phyloP scores from a whole-genome alignment of 1,140 invertebrate species.

The Riptortus pedestris region DNA sequence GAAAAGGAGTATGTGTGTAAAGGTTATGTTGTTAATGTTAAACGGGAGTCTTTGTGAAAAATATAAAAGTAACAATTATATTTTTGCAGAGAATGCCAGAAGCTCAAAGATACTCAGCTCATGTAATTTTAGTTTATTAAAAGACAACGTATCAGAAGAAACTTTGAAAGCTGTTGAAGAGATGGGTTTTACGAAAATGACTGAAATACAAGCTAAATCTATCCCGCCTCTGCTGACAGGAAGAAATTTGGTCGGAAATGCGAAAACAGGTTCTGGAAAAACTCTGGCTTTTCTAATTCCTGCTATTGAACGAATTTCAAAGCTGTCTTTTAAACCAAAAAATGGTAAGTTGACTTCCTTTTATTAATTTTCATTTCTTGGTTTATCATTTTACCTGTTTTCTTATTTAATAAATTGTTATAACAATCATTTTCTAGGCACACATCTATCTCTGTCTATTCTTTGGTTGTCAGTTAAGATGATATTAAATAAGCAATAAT shows the following conservation, averaged over 20 bases:
- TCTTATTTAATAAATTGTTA: too few species aligned
- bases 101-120: background rate
- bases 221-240: slow-evolving; percentile 89
- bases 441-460: too few species aligned
- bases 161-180: slow-evolving; percentile 77
- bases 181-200: slow-evolving; percentile 94
- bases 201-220: slow-evolving; percentile 86
- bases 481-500: too few species aligned
- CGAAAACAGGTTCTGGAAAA: slow-evolving; percentile 95
- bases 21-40: too few species aligned
- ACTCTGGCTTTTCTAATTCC: slow-evolving; percentile 97
- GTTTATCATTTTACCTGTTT: too few species aligned
- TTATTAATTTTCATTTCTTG: background rate
- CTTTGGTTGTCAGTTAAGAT: too few species aligned
- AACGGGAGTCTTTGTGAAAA: too few species aligned
- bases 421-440: too few species aligned
- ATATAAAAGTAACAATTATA: too few species aligned
- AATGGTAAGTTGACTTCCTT: slow-evolving; percentile 56
- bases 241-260: slow-evolving; percentile 86
- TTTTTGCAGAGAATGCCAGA: too few species aligned
- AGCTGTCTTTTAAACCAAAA: slow-evolving; percentile 86
- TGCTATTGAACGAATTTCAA: slow-evolving; percentile 85
- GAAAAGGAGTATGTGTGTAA: too few species aligned
- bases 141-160: slow-evolving; percentile 59
- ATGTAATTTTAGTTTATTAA: slow-evolving; percentile 39